A percentile compares a stretch with the other conserved stretches of the same genome.
Evolutionary conservation across 1,140 invertebrate genomes (phyloP).

Genomic region (Drosophila grimshawi): DNA sequence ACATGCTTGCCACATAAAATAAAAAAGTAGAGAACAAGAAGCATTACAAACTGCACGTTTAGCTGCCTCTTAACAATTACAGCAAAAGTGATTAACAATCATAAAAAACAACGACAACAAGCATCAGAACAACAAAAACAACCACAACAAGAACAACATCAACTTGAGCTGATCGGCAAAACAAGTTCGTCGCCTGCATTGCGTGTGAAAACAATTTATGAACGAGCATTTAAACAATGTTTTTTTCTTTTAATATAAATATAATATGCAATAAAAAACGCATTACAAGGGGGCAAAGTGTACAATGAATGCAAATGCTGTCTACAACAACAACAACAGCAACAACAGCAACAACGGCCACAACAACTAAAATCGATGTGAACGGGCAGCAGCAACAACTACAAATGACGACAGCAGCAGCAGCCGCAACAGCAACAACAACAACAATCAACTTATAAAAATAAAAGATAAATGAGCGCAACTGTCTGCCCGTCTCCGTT

Average conservation of each 20-base stretch:
- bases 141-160: slow-evolving; percentile 23
- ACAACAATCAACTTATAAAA: slow-evolving; percentile 59
- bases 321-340: slow-evolving; percentile 36
- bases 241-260: slow-evolving; percentile 28
- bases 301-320: slow-evolving; percentile 77
- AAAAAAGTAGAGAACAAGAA: slow-evolving; percentile 14
- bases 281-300: slow-evolving; percentile 66
- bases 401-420: slow-evolving; percentile 38
- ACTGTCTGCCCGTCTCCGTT: slow-evolving; percentile 39
- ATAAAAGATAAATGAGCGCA: slow-evolving; percentile 79
- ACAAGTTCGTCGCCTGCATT: slow-evolving; percentile 44
- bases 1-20: slow-evolving; percentile 28
- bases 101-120: slow-evolving; percentile 38
- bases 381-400: slow-evolving; percentile 39
- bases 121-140: slow-evolving; percentile 29
- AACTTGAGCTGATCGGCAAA: slow-evolving; percentile 36
- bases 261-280: slow-evolving; percentile 44
- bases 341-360: not conserved
- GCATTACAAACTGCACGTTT: slow-evolving; percentile 46
- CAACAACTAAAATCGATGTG: slow-evolving; percentile 39
- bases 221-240: slow-evolving; percentile 55
- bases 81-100: slow-evolving; percentile 66
- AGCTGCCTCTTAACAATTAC: slow-evolving; percentile 75
- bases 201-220: slow-evolving; percentile 67
- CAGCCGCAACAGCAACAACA: slow-evolving; percentile 32